phyloP scores from a whole-genome alignment of 2,888 invertebrate species.

The Hipparchia semele region DNA sequence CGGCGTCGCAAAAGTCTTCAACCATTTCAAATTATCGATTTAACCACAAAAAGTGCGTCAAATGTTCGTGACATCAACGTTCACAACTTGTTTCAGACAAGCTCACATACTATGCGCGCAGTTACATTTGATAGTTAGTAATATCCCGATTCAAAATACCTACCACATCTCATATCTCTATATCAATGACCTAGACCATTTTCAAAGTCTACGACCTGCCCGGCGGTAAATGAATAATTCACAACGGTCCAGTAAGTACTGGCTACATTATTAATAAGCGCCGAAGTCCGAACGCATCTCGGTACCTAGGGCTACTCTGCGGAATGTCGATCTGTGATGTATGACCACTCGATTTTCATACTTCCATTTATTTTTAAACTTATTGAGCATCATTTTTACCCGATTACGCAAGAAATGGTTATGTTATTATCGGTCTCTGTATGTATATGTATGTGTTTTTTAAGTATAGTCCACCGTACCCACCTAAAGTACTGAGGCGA shows the following conservation, averaged over 20 bases:
- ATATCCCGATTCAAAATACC: not conserved
- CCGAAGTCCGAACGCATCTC: constrained; percentile 37
- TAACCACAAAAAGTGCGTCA: too few species aligned
- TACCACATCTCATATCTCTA: constrained; percentile 24
- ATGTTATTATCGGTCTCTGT: too few species aligned
- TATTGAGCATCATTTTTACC: not conserved
- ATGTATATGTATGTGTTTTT: too few species aligned
- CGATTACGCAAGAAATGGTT: too few species aligned
- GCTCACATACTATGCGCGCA: too few species aligned
- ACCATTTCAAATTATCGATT: too few species aligned
- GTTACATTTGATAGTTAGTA: too few species aligned
- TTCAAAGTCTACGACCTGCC: constrained; percentile 60
- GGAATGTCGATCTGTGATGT: constrained; percentile 30
- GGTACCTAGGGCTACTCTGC: constrained; percentile 25
- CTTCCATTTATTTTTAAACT: constrained; percentile 2
- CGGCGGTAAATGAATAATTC: constrained; percentile 63
- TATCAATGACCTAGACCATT: constrained; percentile 49
- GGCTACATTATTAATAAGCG: constrained; percentile 54
- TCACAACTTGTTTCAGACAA: too few species aligned
- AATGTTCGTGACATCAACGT: too few species aligned
- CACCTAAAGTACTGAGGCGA: too few species aligned
- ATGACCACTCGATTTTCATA: constrained; percentile 24
- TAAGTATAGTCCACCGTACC: too few species aligned
- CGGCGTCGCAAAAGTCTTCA: too few species aligned
- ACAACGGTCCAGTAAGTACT: constrained; percentile 47